A percentile compares a stretch with the other conserved stretches of the same genome.
These are phyloP conservation scores for Pseudomyrmex flavicornis DNA, from an alignment of 1,140 invertebrate species.

Conservation along the genomic window DNA sequence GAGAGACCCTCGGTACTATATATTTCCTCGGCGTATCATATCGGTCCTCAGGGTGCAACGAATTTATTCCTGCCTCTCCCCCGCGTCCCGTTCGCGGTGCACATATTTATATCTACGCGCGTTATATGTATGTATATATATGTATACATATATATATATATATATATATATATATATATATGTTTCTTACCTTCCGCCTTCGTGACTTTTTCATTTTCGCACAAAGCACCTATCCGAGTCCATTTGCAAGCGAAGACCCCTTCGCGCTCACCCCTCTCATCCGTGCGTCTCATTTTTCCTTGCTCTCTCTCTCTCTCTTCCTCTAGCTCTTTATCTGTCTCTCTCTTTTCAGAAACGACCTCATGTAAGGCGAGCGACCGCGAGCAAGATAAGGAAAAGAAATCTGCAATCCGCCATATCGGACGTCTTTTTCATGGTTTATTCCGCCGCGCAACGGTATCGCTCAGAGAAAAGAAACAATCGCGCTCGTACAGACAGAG, in stretches of 20 bases:
- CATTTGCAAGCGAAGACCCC: conserved; percentile 57
- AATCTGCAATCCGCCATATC: conserved; percentile 25
- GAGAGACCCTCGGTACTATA: conserved; percentile 12
- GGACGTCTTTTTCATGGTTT: conserved; percentile 33
- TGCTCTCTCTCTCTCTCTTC: conserved; percentile 5
- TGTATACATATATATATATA: conserved; percentile 23
- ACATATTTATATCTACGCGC: conserved; percentile 61
- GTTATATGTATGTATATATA: background rate
- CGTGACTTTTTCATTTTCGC: conserved; percentile 76
- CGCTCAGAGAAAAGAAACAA: conserved; percentile 39
- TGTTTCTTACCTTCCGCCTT: conserved; percentile 69
- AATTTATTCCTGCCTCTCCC: conserved; percentile 57
- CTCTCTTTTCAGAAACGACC: conserved; percentile 31
- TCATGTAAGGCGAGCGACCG: conserved; percentile 17
- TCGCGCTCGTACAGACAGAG: conserved; percentile 9
- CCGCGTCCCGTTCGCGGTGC: background rate
- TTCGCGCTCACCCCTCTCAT: background rate
- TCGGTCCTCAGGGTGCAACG: conserved; percentile 61
- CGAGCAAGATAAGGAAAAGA: conserved; percentile 11
- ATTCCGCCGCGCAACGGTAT: conserved; percentile 42
- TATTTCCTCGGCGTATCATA: conserved; percentile 66
- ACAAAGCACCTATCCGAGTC: conserved; percentile 72
- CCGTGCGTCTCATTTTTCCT: conserved; percentile 1
- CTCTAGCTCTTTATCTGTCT: conserved; percentile 3
- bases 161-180: conserved; percentile 61